Percentiles rank a stretch among this genome's conserved stretches.
phyloP scores from a whole-genome alignment of 2,888 invertebrate species.

The Antheraea assamensis region DNA sequence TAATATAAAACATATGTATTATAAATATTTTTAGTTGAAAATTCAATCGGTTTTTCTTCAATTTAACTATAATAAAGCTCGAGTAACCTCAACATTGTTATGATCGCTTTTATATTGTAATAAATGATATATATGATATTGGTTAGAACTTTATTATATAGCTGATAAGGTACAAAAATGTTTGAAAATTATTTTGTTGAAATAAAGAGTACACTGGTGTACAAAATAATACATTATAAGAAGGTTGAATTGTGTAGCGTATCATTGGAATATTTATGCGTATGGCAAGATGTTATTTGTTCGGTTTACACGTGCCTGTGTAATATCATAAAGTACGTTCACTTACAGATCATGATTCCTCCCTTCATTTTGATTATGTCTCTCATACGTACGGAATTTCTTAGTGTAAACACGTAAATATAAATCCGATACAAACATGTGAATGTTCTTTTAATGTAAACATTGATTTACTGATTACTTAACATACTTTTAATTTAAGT shows the following conservation, averaged over 20 bases:
- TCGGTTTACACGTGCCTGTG: slow-evolving; percentile 17
- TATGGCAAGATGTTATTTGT: slow-evolving; percentile 19
- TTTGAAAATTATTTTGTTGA: background rate
- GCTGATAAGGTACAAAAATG: background rate
- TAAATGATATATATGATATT: no score
- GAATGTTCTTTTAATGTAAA: background rate
- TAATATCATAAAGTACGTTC: slow-evolving; percentile 20
- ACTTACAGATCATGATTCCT: slow-evolving; percentile 20
- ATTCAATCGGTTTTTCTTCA: no score
- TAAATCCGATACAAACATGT: background rate
- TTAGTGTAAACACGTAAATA: background rate
- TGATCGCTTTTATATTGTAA: no score
- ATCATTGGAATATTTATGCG: slow-evolving; percentile 22
- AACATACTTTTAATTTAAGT: background rate
- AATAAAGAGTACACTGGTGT: background rate
- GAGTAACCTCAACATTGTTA: no score
- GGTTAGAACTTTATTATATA: background rate
- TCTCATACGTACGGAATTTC: slow-evolving; percentile 17
- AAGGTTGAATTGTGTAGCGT: slow-evolving; percentile 18
- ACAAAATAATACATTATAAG: slow-evolving; percentile 14
- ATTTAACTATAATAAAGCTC: no score
- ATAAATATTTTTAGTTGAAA: no score
- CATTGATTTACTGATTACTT: background rate
- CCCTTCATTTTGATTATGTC: slow-evolving; percentile 18
- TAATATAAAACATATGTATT: no score